Evolutionary conservation across 2,797 vertebrate genomes (phyloP), one percentile per base, ranked within the genome.

Genomic region (Steatocranus sp.): DNA sequence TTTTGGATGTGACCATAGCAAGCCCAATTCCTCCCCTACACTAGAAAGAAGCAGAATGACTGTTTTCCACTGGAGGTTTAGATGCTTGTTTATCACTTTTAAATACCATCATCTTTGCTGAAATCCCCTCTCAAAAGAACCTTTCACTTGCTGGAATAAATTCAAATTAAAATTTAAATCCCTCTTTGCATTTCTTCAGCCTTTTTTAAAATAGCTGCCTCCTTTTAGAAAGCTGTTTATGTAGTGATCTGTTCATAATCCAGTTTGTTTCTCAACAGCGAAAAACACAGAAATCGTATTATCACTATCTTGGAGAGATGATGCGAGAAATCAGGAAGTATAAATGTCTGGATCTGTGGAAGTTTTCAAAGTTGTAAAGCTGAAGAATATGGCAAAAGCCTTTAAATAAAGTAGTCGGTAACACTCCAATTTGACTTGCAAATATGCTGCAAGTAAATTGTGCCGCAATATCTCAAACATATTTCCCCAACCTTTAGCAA

Each of bases 91-190:
- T 97, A 96, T 97, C 96, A 97, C 96, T 97, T 97, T 97, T 96
- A 97, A 97, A 97, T 97, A 96, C 96, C 96, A 93, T 97, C 96
- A 97, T 97, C 96, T 97, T 96, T 96, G 95, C 96, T 92, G 94
- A 97, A 97, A 97, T 97, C 96, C 96, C 95, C 95, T 97, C 96
- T 97, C 96, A 97, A 97, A 96, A 97, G 96, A 97, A 97, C 96
- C 96, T 97, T 97, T 97, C 96, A 97, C 96, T 97, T 96, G 96
- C 96, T 97, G 96, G 96, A 97, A 97, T 97, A 97, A 97, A 97
- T 97, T 97, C 96, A 97, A 97, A 97, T 97, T 97, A 96, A 97
- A 97, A 97, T 97, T 97, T 97, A 97, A 97, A 97, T 97, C 96
- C 96, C 95, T 96, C 96, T 97, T 97, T 97, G 96, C 96, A 97